These are phyloP conservation scores for Philopedon plagiatum DNA, from an alignment of 2,888 invertebrate genomes.

Conservation along the genomic window DNA sequence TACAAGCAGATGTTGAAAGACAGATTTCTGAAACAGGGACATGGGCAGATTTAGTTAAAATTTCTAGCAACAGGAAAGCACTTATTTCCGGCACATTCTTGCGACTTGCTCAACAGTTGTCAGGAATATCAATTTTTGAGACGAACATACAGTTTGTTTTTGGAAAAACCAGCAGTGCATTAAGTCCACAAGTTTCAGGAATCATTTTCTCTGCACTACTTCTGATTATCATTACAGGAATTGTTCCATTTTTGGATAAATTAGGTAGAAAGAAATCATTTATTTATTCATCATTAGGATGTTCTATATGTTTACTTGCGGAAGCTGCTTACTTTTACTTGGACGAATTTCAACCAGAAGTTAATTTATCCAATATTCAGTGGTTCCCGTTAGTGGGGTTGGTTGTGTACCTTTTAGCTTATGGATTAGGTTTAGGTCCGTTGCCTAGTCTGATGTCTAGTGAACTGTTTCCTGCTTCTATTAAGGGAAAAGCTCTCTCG, in stretches of 20 bases:
- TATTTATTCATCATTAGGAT: slow-evolving; percentile 55
- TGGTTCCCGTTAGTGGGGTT: slow-evolving; percentile 63
- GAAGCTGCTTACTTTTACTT: slow-evolving; percentile 57
- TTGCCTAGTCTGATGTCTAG: slow-evolving; percentile 61
- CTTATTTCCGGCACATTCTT: slow-evolving; percentile 59
- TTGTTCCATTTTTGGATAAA: slow-evolving; percentile 54
- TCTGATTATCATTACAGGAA: slow-evolving; percentile 51
- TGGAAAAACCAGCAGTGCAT: slow-evolving; percentile 56
- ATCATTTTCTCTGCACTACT: slow-evolving; percentile 55
- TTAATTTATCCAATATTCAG: slow-evolving; percentile 53
- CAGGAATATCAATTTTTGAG: slow-evolving; percentile 59
- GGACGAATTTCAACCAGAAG: slow-evolving; percentile 42
- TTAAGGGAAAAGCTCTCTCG: slow-evolving; percentile 61
- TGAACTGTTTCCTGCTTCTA: slow-evolving; percentile 62
- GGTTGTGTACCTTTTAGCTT: slow-evolving; percentile 57
- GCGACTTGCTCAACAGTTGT: slow-evolving; percentile 61
- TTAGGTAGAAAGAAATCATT: slow-evolving; percentile 57
- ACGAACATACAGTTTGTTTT: slow-evolving; percentile 62
- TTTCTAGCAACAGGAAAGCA: slow-evolving; percentile 59
- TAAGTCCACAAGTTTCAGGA: slow-evolving; percentile 56
- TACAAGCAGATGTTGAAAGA: slow-evolving; percentile 58
- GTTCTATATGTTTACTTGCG: slow-evolving; percentile 52
- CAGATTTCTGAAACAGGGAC: slow-evolving; percentile 62
- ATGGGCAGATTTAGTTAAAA: slow-evolving; percentile 60
- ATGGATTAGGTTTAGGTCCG: slow-evolving; percentile 58